Evolutionary conservation across 2,797 vertebrate genomes (phyloP), one percentile per base, ranked within the genome.

Genomic region (Thunnus albacares): DNA sequence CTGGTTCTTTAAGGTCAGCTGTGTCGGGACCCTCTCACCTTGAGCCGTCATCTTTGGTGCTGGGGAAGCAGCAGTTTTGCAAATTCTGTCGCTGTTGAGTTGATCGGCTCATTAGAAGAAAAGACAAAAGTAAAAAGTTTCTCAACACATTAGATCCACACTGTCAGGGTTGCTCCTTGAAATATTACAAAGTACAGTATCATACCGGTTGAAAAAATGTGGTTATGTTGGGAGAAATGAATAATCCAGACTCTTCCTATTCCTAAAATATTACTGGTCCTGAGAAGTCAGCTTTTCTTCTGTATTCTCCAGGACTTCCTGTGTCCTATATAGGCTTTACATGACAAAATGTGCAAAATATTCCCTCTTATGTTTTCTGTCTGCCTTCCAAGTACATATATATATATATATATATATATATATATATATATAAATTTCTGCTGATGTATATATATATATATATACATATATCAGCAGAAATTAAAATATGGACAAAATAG

Each of bases 1-100:
- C 6, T 10, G 26, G 30, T 33, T 6, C 53, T 71, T 38, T 28
- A 24, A 66, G 73, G 66, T 60, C 55, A 68, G 51, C 14, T n/a
- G 38, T 33, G 24, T 68, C 18, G 43, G 22, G 60, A 64, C 22
- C 41, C 24, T 4, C 38, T 59, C 33, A 67, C 55, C 33, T 55
- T 59, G 20, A 14, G 20, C 12, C 22, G 8, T 53, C 47, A 55
- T 22, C 13, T 70, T 45, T 20, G 17, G 17, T 15, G 13, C 3
- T 11, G 10, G 41, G n/a, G 38, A 28, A 28, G 52, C 41, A 53
- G 45, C 13, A 26, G 4, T 33, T 9, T 10, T 5, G 3, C 59
- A 73, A 2, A 38, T 18, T 35, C 20, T 18, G 28, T n/a, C 38
- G 24, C 15, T 62, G 38, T 26, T n/a, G 8, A 14, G 28, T 13